Evolutionary conservation across 1,140 invertebrate species (phyloP).

Genomic region (Pantala flavescens): DNA sequence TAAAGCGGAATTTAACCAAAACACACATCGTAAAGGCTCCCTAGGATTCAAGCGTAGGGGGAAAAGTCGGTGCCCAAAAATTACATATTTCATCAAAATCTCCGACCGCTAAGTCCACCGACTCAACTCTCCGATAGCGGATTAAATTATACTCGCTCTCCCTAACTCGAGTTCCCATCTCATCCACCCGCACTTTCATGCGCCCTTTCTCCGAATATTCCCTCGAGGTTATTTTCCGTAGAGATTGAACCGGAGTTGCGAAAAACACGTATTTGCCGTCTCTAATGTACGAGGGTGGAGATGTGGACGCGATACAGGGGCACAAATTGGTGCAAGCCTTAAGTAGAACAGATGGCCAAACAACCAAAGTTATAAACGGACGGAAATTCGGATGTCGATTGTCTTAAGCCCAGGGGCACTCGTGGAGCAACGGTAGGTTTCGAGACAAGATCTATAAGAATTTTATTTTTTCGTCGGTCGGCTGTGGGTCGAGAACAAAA

Average conservation of each 20-base stretch:
- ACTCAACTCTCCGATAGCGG: no score
- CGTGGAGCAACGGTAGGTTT: not conserved
- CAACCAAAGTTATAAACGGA: not conserved
- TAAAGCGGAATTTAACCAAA: not conserved
- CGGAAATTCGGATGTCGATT: slow-evolving; percentile 1
- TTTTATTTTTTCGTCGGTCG: not conserved
- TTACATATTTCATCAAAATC: not conserved
- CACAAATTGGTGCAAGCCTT: not conserved
- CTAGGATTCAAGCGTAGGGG: not conserved
- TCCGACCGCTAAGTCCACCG: not conserved
- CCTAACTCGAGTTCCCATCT: no score
- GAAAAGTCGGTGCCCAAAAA: not conserved
- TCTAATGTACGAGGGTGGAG: not conserved
- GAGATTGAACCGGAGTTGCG: not conserved
- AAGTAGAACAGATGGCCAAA: slow-evolving; percentile 1
- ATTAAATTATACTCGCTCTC: no score
- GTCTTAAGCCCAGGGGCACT: not conserved
- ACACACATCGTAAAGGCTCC: not conserved
- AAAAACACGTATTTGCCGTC: not conserved
- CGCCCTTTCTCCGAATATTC: not conserved
- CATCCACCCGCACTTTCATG: no score
- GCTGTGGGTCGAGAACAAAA: not conserved
- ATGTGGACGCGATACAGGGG: not conserved
- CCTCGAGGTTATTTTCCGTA: not conserved
- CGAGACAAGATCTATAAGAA: not conserved